These are phyloP conservation scores for Mesorhabditis belari DNA, from an alignment of 2,888 invertebrate genomes.

Conservation along the genomic window DNA sequence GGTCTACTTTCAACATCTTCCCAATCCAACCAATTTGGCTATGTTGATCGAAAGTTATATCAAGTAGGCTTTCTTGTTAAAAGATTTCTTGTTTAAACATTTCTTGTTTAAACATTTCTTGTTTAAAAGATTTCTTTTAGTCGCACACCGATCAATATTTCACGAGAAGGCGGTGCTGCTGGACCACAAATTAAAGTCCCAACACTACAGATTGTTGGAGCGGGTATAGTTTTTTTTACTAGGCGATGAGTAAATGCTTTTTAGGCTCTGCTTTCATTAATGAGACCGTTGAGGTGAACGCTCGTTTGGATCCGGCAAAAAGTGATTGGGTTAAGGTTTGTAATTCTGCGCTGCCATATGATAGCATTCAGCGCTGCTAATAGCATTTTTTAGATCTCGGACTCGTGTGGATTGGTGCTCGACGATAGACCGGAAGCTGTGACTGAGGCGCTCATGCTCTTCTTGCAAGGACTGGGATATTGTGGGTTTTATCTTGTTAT, in stretches of 20 bases:
- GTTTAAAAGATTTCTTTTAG: conserved; percentile 15
- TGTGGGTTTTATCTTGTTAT: no score
- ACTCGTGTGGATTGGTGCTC: conserved; percentile 84
- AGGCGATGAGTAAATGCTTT: no score
- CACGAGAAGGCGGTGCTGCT: conserved; percentile 25
- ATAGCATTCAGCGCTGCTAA: neutral
- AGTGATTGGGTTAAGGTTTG: conserved; percentile 99
- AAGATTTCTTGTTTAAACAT: no score
- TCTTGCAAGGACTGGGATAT: conserved; percentile 73
- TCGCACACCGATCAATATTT: conserved; percentile 33
- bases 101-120: no score
- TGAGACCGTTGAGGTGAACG: conserved; percentile 90
- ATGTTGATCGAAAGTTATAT: conserved; percentile 78
- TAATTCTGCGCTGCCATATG: no score
- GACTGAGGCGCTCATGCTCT: conserved; percentile 89
- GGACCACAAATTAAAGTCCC: conserved; percentile 56
- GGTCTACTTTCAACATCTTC: conserved; percentile 75
- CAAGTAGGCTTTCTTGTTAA: conserved; percentile 23
- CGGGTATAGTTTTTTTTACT: conserved; percentile 10
- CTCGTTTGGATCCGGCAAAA: conserved; percentile 85
- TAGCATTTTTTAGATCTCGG: conserved; percentile 77
- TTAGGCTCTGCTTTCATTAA: conserved; percentile 78
- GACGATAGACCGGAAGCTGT: conserved; percentile 96
- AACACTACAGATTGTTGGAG: conserved; percentile 85
- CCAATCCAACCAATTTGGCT: conserved; percentile 87